phyloP scores from a whole-genome alignment of 1,140 invertebrate genomes.

The Rhynchophorus ferrugineus region DNA sequence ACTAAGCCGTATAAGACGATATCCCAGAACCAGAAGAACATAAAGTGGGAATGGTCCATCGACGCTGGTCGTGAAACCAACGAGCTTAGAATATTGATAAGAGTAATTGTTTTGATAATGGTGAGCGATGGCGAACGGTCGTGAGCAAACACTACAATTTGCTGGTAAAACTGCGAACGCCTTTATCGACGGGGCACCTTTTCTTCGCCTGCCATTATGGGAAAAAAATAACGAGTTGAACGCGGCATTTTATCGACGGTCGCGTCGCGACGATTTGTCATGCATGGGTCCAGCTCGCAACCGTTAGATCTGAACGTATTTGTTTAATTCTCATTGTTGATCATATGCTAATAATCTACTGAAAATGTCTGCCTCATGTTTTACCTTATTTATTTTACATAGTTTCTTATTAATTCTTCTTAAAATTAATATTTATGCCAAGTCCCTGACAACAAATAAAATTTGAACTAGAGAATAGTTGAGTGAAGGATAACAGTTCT shows the following conservation, averaged over 20 bases:
- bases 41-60: neutral
- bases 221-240: neutral
- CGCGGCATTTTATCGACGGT: neutral
- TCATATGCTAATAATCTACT: no score
- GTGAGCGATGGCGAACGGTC: neutral
- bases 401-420: no score
- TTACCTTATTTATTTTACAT: no score
- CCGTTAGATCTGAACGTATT: no score
- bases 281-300: no score
- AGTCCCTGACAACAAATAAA: no score
- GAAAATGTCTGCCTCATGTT: no score
- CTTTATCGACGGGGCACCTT: neutral
- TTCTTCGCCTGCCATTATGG: neutral
- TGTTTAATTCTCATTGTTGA: no score
- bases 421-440: no score
- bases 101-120: neutral
- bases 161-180: neutral
- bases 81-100: neutral
- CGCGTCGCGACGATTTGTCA: neutral
- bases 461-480: no score
- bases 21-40: neutral
- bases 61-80: neutral
- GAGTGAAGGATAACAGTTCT: no score
- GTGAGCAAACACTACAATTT: neutral
- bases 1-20: neutral